phyloP scores from a whole-genome alignment of 2,888 invertebrate species.

The Cenopis cana region DNA sequence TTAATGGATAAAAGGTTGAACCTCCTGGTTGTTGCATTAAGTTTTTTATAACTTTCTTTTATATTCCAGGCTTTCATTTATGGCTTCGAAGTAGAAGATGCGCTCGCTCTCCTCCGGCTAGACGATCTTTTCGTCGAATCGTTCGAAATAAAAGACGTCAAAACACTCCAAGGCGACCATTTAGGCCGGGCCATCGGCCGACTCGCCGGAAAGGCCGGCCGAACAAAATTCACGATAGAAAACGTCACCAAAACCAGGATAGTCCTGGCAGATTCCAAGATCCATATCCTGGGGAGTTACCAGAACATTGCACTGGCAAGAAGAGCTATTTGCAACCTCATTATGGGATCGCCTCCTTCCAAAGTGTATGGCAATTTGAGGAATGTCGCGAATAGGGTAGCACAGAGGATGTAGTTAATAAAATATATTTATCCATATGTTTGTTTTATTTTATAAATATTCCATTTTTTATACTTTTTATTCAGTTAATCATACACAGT shows the following conservation, averaged over 20 bases:
- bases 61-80: constrained; percentile 92
- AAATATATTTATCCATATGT: constrained; percentile 56
- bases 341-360: constrained; percentile 98
- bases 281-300: constrained; percentile 98
- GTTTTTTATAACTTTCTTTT: constrained; percentile 2
- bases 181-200: constrained; percentile 98
- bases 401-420: constrained; percentile 89
- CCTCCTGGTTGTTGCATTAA: no score
- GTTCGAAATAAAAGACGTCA: constrained; percentile 98
- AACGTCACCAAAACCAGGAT: constrained; percentile 99
- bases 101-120: constrained; percentile 95
- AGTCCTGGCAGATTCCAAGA: constrained; percentile 97
- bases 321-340: constrained; percentile 97
- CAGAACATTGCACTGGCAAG: constrained; percentile 98
- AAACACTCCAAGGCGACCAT: constrained; percentile 97
- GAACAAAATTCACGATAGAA: constrained; percentile 99
- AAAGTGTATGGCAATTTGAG: constrained; percentile 98
- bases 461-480: not conserved
- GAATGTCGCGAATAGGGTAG: constrained; percentile 92
- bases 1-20: no score
- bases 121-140: constrained; percentile 99
- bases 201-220: constrained; percentile 98
- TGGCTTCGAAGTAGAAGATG: constrained; percentile 99
- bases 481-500: no score
- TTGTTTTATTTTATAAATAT: constrained; percentile 48